phyloP scores from a whole-genome alignment of 2,888 invertebrate species.

The Catonia carolina region DNA sequence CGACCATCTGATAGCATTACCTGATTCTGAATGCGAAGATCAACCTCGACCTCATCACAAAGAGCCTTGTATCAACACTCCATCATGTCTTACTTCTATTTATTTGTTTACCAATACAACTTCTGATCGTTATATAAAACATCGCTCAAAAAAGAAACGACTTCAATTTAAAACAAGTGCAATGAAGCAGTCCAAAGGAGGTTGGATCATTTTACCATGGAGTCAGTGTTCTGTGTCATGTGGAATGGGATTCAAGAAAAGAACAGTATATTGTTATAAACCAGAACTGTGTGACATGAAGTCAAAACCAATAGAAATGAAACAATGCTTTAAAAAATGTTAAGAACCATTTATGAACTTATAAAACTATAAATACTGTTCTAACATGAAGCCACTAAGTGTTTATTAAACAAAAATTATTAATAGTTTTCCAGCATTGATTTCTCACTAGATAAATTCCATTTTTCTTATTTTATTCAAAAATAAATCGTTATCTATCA shows the following conservation, averaged over 20 bases:
- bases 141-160: too few relatives aligned
- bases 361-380: too few relatives aligned
- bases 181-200: neutral
- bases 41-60: slow-evolving; percentile 58
- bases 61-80: slow-evolving; percentile 55
- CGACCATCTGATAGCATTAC: slow-evolving; percentile 49
- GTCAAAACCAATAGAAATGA: slow-evolving; percentile 17
- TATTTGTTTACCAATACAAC: too few relatives aligned
- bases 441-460: too few relatives aligned
- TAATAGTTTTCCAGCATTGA: too few relatives aligned
- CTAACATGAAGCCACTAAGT: too few relatives aligned
- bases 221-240: slow-evolving; percentile 22
- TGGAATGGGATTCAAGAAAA: slow-evolving; percentile 23
- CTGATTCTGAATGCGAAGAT: slow-evolving; percentile 63
- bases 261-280: slow-evolving; percentile 15
- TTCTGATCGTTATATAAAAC: too few relatives aligned
- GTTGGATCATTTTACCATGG: slow-evolving; percentile 21
- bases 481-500: too few relatives aligned
- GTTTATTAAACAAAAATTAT: too few relatives aligned
- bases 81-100: slow-evolving; percentile 40
- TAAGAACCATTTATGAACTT: too few relatives aligned
- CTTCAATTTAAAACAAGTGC: neutral
- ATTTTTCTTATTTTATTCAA: too few relatives aligned
- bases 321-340: slow-evolving; percentile 24
- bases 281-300: slow-evolving; percentile 8